Base-by-base conservation (phyloP, 2,113 vertebrate genomes). In the Rattus rattus region DNA sequence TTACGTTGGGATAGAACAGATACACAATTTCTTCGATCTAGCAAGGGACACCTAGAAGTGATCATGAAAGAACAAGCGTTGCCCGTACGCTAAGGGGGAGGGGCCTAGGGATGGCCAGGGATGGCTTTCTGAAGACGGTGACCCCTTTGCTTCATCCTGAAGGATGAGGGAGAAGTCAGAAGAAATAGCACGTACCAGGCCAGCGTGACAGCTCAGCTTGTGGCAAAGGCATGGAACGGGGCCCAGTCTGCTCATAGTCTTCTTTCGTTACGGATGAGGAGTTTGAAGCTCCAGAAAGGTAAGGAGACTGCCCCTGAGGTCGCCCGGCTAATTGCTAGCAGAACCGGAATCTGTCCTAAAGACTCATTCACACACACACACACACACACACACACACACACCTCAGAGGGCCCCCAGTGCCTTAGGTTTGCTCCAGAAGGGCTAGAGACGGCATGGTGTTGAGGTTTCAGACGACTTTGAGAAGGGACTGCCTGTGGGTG, bases 241-340 rank as follows among this genome's bases (percentile, higher is more conserved):
- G 92, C 43, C 84, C 39, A 5, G 65, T 84, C 85, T 90, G 87
- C 67, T 39, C 70, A 47, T 86, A 61, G 54, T 2, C 69, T 91
- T 90, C 70, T 95, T 92, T 84, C 24, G 65, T 92, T 81, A 94
- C 33, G 20, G 88, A 88, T 70, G 92, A 97, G 93, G 52, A 93
- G 77, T 17, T 6, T 59, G 59, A 96, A 93, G 47, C n/a, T 88
- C 87, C 89, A 90, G 61, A 95, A 91, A 95, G 52, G 73, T 84
- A 84, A 96, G 73, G 69, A 93, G 88, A 96, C 69, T 86, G 47
- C 73, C 70, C 79, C 85, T 89, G 94, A 76, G 72, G 86, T 91
- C 96, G 90, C 86, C 39, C 28, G 16, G 84, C 84, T 81, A 69
- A 13, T 84, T 49, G 91, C 56, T 12, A 87, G 81, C 81, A 91